Evolutionary conservation across 2,797 vertebrate species (phyloP).

Genomic region (Lithobates sylvaticus): DNA sequence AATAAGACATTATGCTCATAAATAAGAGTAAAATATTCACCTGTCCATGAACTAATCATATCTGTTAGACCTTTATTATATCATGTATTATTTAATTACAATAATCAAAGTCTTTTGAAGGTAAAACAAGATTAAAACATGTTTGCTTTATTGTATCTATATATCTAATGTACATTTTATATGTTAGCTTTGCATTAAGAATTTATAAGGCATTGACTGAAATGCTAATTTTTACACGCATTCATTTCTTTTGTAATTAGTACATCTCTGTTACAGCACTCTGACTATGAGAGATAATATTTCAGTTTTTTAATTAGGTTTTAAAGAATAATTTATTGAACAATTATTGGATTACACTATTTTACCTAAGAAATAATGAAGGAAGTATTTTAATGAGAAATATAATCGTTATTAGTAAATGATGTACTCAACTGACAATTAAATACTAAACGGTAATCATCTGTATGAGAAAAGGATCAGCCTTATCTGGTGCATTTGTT

Average conservation of each 20-base stretch:
- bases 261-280: conserved; percentile 81
- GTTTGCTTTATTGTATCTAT: conserved; percentile 85
- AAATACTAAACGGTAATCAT: conserved; percentile 72
- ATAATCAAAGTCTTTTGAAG: conserved; percentile 81
- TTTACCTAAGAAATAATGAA: conserved; percentile 86
- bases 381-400: conserved; percentile 86
- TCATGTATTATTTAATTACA: conserved; percentile 87
- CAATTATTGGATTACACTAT: conserved; percentile 83
- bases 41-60: conserved; percentile 82
- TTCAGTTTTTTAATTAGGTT: conserved; percentile 86
- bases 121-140: conserved; percentile 84
- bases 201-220: conserved; percentile 86
- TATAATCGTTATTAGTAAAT: conserved; percentile 86
- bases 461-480: conserved; percentile 41
- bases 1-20: conserved; percentile 80
- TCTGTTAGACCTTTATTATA: conserved; percentile 81
- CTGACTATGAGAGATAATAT: conserved; percentile 82
- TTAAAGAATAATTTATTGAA: conserved; percentile 87
- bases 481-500: conserved; percentile 44
- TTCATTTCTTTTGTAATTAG: conserved; percentile 87
- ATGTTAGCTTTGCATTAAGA: conserved; percentile 88
- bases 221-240: conserved; percentile 82
- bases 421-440: conserved; percentile 83
- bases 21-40: conserved; percentile 82
- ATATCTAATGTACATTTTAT: conserved; percentile 88